Evolutionary conservation across 2,888 invertebrate genomes (phyloP), one percentile per base, ranked within the genome.

Genomic region (Mythimna loreyi): DNA sequence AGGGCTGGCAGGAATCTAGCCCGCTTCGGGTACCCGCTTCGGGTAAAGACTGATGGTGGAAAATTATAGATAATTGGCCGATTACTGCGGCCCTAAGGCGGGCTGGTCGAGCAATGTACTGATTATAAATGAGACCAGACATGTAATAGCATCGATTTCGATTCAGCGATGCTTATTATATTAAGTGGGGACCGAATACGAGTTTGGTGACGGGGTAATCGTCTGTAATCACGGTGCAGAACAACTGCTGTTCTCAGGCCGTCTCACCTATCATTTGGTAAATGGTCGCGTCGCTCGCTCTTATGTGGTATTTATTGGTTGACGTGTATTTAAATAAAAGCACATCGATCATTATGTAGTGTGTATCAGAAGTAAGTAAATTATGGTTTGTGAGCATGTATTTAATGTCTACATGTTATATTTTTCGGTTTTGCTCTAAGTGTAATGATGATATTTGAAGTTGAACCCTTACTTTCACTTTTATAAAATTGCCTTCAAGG

Each of bases 31-130:
- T 92, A 93, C 88, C 86, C 85, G 88, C 87, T 87, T 86, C 87
- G 87, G 86, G 87, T 92, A 93, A 93, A 95, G 94, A 94, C 94
- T 93, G 95, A 95, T 95, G 93, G 94, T 94, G 86, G 91, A 92
- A 96, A 95, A 96, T 96, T 95, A 95, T 87, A 93, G 90, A 95
- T 95, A 95, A 95, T 96, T 94, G 95, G 88, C 91, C 95, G 92
- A 94, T 96, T 95, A 94, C 89, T 63, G 84, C 86, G 86, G 90
- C 91, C 94, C 90, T 89, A 88, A 92, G 92, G 88, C 89, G 87
- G 77, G 77, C 67, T 78, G 74, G 55, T 63, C 75, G 83, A 88
- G 88, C 91, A 92, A 92, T 92, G 91, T 91, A 93, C 94, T 91
- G 92, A 93, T 94, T 94, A 94, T 93, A 92, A 94, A 95, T 93